These are phyloP conservation scores for Poeciliopsis prolifica DNA, from an alignment of 2,113 vertebrate genomes.

Conservation along the genomic window DNA sequence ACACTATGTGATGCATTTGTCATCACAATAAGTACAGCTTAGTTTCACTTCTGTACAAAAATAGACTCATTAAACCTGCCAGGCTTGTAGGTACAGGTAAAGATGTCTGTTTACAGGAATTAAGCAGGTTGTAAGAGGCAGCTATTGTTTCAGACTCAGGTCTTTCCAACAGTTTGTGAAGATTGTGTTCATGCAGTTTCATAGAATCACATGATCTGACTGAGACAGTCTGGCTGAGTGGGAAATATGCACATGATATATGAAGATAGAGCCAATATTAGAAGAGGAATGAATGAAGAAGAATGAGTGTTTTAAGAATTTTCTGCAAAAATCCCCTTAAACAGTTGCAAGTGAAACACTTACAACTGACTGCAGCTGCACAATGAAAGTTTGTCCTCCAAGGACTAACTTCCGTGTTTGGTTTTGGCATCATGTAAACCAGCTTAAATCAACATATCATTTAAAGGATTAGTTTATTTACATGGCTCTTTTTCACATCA, in stretches of 20 bases:
- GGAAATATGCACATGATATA: not conserved
- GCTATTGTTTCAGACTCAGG: not conserved
- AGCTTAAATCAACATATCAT: too few species aligned
- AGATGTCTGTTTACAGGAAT: slow-evolving; percentile 18
- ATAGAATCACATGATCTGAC: too few species aligned
- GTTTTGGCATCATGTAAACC: too few species aligned
- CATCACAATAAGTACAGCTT: not conserved
- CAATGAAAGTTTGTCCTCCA: not conserved
- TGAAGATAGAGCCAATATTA: not conserved
- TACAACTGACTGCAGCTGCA: not conserved
- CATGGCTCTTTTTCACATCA: not conserved
- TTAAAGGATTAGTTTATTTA: not conserved
- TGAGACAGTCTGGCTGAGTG: not conserved
- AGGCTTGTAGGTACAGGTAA: not conserved
- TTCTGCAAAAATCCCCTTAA: slow-evolving; percentile 9
- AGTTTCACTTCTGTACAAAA: not conserved
- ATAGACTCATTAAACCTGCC: not conserved
- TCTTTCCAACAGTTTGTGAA: too few species aligned
- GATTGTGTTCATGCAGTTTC: not conserved
- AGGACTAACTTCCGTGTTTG: too few species aligned
- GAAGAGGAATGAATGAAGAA: not conserved
- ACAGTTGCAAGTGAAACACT: not conserved
- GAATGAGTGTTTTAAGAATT: not conserved
- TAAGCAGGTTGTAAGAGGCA: not conserved
- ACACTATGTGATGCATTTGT: not conserved